Evolutionary conservation across 2,113 vertebrate species (phyloP).

Genomic region (Gallinago paraguaiae): DNA sequence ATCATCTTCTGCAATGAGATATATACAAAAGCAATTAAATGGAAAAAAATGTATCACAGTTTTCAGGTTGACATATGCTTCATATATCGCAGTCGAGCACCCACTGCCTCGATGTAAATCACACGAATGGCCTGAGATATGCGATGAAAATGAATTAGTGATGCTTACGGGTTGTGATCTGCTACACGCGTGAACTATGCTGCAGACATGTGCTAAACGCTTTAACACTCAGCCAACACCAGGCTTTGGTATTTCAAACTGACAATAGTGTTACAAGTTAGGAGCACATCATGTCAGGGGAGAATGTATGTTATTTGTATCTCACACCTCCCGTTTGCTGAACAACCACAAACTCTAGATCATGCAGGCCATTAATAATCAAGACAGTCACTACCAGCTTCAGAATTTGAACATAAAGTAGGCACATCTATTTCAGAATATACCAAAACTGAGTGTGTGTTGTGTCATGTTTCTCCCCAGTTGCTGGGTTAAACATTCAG

Average conservation of each 20-base stretch:
- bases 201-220: not conserved
- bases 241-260: not conserved
- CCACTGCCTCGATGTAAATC: not conserved
- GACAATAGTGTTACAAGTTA: not conserved
- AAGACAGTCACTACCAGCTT: not conserved
- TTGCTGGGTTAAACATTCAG: not conserved
- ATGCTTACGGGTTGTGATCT: not conserved
- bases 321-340: not conserved
- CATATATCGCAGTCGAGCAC: not conserved
- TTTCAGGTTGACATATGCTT: not conserved
- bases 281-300: not conserved
- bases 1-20: not conserved
- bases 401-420: not conserved
- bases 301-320: not conserved
- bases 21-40: not conserved
- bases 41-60: not conserved
- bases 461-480: not conserved
- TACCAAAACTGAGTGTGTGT: not conserved
- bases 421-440: not conserved
- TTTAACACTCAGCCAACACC: not conserved
- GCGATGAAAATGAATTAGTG: not conserved
- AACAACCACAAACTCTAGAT: not conserved
- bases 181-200: fast-evolving
- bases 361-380: fast-evolving
- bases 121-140: not conserved